A percentile compares a stretch with the other conserved stretches of the same genome.
These are phyloP conservation scores for Mimas tiliae DNA, from an alignment of 2,888 invertebrate genomes.

Conservation along the genomic window DNA sequence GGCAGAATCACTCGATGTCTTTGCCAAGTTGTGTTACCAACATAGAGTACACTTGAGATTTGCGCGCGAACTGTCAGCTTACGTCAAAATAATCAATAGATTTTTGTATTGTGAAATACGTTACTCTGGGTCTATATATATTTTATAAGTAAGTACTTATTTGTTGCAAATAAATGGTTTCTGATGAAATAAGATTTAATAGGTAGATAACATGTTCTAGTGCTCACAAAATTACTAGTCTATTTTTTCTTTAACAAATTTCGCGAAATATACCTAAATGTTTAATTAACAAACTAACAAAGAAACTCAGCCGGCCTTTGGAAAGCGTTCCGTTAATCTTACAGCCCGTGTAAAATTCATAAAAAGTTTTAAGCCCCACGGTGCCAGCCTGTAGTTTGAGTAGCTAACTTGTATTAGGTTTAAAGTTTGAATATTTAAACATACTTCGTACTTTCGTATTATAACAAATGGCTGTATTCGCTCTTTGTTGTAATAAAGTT, in stretches of 20 bases:
- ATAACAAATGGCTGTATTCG: constrained; percentile 39
- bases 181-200: too few relatives aligned
- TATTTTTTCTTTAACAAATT: neutral
- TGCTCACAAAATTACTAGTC: neutral
- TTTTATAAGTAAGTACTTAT: too few relatives aligned
- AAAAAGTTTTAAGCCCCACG: constrained; percentile 71
- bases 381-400: constrained; percentile 40
- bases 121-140: too few relatives aligned
- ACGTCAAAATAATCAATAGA: constrained; percentile 43
- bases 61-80: constrained; percentile 67
- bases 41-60: constrained; percentile 71
- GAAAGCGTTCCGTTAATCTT: constrained; percentile 58
- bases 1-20: constrained; percentile 69
- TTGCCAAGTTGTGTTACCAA: constrained; percentile 71
- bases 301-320: constrained; percentile 55
- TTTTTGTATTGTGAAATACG: constrained; percentile 32
- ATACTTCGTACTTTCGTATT: constrained; percentile 15
- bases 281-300: constrained; percentile 67
- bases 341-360: constrained; percentile 68
- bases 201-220: too few relatives aligned
- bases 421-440: constrained; percentile 67
- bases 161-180: too few relatives aligned
- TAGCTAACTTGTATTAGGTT: constrained; percentile 71
- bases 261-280: constrained; percentile 29
- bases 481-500: constrained; percentile 41